Percentiles rank a stretch among this genome's conserved stretches.
Conservation (phyloP, 2,113 vertebrate species). For the Acrocephalus arundinaceus region DNA sequence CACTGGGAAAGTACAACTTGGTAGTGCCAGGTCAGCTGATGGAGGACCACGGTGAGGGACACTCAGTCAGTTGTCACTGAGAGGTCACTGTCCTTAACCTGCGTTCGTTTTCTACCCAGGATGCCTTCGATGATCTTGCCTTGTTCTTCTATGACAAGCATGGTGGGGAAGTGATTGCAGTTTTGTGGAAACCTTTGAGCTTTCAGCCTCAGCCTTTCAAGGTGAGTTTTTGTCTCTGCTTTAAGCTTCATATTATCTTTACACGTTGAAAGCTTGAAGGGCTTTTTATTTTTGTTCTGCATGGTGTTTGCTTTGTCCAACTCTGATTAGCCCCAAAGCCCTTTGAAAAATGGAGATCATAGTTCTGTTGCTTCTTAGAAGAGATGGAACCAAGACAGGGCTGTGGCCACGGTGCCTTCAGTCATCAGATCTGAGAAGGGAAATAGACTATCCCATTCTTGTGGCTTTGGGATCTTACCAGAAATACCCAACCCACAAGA, state of each 20-base stretch:
- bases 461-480: neutral
- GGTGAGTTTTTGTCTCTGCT: conserved; percentile 66
- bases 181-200: conserved; percentile 92
- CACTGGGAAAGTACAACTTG: neutral
- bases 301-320: neutral
- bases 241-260: neutral
- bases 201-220: conserved; percentile 88
- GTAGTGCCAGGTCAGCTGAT: neutral
- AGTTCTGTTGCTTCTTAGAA: neutral
- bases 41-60: neutral
- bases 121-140: conserved; percentile 86
- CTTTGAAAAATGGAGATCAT: neutral
- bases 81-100: neutral
- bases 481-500: neutral
- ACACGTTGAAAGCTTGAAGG: neutral
- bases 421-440: neutral
- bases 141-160: conserved; percentile 93
- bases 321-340: neutral
- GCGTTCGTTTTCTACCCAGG: conserved; percentile 68
- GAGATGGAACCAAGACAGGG: neutral
- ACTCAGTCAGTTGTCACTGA: neutral
- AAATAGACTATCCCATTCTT: neutral
- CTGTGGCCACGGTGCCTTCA: neutral
- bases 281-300: neutral
- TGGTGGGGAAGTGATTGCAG: conserved; percentile 89